Conservation (phyloP, 1,140 invertebrate species). For the Sarcophaga peregrina region DNA sequence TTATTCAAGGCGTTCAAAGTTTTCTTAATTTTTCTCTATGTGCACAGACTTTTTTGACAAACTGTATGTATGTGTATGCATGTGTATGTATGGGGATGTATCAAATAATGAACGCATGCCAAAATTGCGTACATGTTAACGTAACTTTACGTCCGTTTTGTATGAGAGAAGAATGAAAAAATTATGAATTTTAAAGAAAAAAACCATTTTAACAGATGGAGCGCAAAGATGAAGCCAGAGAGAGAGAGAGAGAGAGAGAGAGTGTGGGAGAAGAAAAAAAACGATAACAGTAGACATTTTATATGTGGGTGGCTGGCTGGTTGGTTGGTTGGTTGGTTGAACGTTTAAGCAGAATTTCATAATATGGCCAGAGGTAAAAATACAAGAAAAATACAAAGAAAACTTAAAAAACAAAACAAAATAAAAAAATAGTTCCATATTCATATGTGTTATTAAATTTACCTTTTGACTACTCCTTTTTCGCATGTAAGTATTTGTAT, state of each 20-base stretch:
- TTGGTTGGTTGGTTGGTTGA: neutral
- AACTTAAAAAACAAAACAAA: neutral
- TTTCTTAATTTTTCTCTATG: too few species aligned
- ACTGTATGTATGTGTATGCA: too few species aligned
- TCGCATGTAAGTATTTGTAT: too few species aligned
- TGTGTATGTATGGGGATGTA: neutral
- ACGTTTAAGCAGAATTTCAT: conserved; percentile 17
- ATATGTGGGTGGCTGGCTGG: neutral
- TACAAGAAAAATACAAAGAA: neutral
- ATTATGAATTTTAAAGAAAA: conserved; percentile 4
- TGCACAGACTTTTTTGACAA: too few species aligned
- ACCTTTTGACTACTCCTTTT: too few species aligned
- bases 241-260: neutral
- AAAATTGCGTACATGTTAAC: conserved; percentile 8
- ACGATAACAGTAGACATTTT: conserved; percentile 5
- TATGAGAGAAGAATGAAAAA: neutral
- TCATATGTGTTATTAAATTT: too few species aligned
- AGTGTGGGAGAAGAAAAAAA: neutral
- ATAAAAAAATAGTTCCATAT: too few species aligned
- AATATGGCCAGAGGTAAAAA: neutral
- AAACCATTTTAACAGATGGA: neutral
- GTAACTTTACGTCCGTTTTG: conserved; percentile 7
- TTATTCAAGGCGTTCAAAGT: too few species aligned
- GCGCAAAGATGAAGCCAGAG: neutral
- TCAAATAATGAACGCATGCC: conserved; percentile 7